phyloP scores from a whole-genome alignment of 2,113 vertebrate genomes.

The Uropsilus gracilis region DNA sequence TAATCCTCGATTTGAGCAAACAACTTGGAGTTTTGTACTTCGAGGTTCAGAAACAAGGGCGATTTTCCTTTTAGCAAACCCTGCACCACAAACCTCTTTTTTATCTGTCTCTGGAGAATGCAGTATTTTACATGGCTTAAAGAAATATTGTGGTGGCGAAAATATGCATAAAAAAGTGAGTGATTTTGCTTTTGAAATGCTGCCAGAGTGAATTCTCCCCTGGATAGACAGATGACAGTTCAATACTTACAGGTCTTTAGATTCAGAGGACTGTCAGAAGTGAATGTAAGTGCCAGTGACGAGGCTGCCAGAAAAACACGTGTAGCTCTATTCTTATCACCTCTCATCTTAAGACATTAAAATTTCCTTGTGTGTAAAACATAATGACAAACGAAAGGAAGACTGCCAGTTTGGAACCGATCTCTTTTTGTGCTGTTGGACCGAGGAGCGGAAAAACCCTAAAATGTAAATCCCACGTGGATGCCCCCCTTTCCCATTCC shows the following conservation, averaged over 20 bases:
- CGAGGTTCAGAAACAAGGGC: neutral
- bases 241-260: slow-evolving; percentile 69
- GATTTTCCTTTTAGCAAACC: slow-evolving; percentile 39
- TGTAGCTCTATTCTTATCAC: slow-evolving; percentile 62
- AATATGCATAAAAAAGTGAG: slow-evolving; percentile 61
- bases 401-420: slow-evolving; percentile 49
- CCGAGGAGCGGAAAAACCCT: slow-evolving; percentile 2
- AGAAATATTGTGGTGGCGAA: slow-evolving; percentile 67
- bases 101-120: slow-evolving; percentile 50
- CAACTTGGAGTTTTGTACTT: slow-evolving; percentile 10
- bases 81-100: neutral
- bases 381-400: slow-evolving; percentile 69
- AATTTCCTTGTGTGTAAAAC: slow-evolving; percentile 64
- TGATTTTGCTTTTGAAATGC: slow-evolving; percentile 77
- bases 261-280: slow-evolving; percentile 80
- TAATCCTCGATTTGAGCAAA: slow-evolving; percentile 33
- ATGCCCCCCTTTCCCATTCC: neutral
- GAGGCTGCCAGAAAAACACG: slow-evolving; percentile 67
- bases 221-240: slow-evolving; percentile 80
- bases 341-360: slow-evolving; percentile 67
- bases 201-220: slow-evolving; percentile 77
- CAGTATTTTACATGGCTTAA: slow-evolving; percentile 59
- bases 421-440: neutral
- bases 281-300: slow-evolving; percentile 66
- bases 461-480: neutral